These are phyloP conservation scores for Marisa cornuarietis DNA, from an alignment of 1,140 invertebrate genomes.

Conservation along the genomic window DNA sequence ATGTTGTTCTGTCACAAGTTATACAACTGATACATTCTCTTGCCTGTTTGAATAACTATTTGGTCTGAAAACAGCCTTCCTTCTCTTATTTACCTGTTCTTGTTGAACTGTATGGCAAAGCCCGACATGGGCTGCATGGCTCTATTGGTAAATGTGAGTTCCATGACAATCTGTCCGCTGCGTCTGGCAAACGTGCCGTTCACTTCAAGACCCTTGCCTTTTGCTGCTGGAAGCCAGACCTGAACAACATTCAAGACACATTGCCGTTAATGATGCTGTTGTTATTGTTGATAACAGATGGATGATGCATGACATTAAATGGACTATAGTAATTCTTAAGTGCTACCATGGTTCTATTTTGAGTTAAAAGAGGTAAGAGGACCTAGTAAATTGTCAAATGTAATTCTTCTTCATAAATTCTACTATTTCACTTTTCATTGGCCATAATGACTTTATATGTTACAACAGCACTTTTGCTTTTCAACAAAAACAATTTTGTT, in stretches of 20 bases:
- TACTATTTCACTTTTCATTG: too few species aligned
- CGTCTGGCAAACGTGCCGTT: constrained; percentile 93
- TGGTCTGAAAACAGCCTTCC: too few species aligned
- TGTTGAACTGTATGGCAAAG: constrained; percentile 98
- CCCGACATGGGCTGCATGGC: constrained; percentile 97
- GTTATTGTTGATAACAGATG: too few species aligned
- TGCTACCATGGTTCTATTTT: too few species aligned
- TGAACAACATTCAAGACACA: constrained; percentile 31
- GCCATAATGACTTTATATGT: too few species aligned
- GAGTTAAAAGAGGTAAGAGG: neutral
- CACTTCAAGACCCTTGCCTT: constrained; percentile 98
- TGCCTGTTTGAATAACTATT: neutral
- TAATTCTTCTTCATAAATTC: too few species aligned
- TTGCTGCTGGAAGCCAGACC: constrained; percentile 92
- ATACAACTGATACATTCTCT: neutral
- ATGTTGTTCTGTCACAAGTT: neutral
- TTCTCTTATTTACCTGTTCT: constrained; percentile 77
- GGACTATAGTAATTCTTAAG: too few species aligned
- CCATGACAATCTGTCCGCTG: constrained; percentile 90
- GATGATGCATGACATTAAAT: too few species aligned
- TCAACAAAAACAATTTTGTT: too few species aligned
- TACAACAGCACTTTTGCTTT: too few species aligned
- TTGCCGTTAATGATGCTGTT: too few species aligned
- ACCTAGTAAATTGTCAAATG: neutral
- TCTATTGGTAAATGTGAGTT: constrained; percentile 96